These are phyloP conservation scores for Neocrepidodera transversa DNA, from an alignment of 2,888 invertebrate genomes.

Conservation along the genomic window DNA sequence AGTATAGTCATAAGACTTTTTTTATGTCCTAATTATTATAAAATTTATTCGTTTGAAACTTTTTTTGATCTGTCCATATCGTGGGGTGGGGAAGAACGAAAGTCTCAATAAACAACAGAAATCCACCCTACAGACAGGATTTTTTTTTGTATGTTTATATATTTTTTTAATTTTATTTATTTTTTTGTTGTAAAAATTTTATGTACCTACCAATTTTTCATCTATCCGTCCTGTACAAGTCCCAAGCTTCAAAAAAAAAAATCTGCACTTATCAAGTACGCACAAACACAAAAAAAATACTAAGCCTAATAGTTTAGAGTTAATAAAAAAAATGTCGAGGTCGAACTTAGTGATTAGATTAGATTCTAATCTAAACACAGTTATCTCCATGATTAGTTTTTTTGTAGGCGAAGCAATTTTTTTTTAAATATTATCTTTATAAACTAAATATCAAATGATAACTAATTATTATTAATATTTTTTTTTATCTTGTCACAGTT, in stretches of 20 bases:
- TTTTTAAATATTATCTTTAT: slow-evolving; percentile 28
- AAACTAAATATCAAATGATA: slow-evolving; percentile 17
- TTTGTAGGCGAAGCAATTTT: slow-evolving; percentile 15
- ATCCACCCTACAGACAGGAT: no score
- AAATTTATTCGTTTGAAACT: no score
- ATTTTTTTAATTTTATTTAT: no score
- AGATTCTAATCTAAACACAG: slow-evolving; percentile 35
- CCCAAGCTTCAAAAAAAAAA: background rate
- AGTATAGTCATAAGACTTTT: no score
- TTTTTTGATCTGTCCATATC: no score
- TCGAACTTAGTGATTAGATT: slow-evolving; percentile 32
- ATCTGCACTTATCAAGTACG: slow-evolving; percentile 16
- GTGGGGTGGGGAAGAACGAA: no score
- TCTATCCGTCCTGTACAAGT: background rate
- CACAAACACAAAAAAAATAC: slow-evolving; percentile 32
- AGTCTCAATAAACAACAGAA: no score
- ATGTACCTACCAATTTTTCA: background rate
- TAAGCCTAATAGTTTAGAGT: slow-evolving; percentile 30
- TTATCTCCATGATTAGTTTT: slow-evolving; percentile 40
- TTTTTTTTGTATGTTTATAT: no score
- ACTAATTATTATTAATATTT: slow-evolving; percentile 20
- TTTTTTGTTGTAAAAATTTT: no score
- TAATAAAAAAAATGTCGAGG: slow-evolving; percentile 32
- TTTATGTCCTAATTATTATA: no score
- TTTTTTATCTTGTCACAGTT: slow-evolving; percentile 25